phyloP scores from a whole-genome alignment of 2,797 vertebrate species.

The Tenualosa ilisha region DNA sequence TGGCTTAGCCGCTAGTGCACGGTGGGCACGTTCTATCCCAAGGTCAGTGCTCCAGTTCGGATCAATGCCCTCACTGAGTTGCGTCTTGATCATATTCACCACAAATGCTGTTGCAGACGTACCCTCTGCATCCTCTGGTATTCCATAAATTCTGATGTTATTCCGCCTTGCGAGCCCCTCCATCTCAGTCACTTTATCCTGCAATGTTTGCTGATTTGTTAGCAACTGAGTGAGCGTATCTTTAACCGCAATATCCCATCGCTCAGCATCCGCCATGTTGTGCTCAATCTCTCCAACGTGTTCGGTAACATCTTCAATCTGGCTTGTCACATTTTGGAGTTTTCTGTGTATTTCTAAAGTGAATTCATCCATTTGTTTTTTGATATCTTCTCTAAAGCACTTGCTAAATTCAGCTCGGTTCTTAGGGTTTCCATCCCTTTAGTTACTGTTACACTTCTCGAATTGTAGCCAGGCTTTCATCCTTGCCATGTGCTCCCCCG shows the following conservation, averaged over 20 bases:
- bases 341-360: neutral
- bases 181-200: neutral
- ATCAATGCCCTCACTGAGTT: neutral
- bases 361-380: too few relatives aligned
- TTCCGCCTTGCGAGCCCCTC: neutral
- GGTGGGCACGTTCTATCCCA: neutral
- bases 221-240: neutral
- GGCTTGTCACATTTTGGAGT: neutral
- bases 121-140: neutral
- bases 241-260: too few relatives aligned
- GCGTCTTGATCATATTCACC: neutral
- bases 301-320: constrained; percentile 5
- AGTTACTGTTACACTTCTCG: too few relatives aligned
- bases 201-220: neutral
- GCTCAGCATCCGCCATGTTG: neutral
- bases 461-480: too few relatives aligned
- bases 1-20: neutral
- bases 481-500: neutral
- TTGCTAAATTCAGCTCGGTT: too few relatives aligned
- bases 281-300: neutral
- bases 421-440: too few relatives aligned
- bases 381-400: too few relatives aligned
- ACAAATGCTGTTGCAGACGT: neutral
- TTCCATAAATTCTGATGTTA: neutral
- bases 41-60: neutral